phyloP scores from a whole-genome alignment of 2,113 vertebrate genomes.

The Hippocampus barbouri region DNA sequence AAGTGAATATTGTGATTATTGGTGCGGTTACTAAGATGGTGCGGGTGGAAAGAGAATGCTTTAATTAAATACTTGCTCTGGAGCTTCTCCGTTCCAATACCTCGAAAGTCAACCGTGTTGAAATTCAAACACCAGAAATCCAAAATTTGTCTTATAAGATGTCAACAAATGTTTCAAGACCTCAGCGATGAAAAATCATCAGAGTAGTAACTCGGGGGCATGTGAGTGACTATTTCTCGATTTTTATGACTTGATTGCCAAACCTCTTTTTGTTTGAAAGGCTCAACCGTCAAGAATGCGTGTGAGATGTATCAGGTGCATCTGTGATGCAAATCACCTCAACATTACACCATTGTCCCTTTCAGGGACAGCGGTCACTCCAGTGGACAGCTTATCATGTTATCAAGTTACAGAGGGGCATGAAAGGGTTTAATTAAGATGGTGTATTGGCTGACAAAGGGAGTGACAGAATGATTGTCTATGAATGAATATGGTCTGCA shows the following conservation, averaged over 20 bases:
- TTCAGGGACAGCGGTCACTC: no score
- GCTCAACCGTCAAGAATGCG: not conserved
- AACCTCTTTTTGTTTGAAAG: not conserved
- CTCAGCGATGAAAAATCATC: not conserved
- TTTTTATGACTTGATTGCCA: not conserved
- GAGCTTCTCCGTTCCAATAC: not conserved
- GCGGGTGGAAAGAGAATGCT: constrained; percentile 2
- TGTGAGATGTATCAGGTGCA: no score
- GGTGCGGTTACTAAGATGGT: not conserved
- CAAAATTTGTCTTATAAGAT: not conserved
- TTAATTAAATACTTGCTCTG: constrained; percentile 7
- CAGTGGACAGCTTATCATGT: no score
- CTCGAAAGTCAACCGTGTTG: not conserved
- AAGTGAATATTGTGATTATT: constrained; percentile 2
- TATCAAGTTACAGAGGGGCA: no score
- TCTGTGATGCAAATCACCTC: not conserved
- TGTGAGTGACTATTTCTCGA: not conserved
- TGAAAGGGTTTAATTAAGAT: not conserved
- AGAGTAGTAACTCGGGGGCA: not conserved
- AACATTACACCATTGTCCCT: not conserved
- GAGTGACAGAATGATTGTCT: not conserved
- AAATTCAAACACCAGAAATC: not conserved
- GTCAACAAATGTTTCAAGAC: not conserved
- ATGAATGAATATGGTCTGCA: no score
- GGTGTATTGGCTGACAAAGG: not conserved